These are phyloP conservation scores for Cataglyphis altisquamis DNA, from an alignment of 2,888 invertebrate genomes.

Conservation along the genomic window DNA sequence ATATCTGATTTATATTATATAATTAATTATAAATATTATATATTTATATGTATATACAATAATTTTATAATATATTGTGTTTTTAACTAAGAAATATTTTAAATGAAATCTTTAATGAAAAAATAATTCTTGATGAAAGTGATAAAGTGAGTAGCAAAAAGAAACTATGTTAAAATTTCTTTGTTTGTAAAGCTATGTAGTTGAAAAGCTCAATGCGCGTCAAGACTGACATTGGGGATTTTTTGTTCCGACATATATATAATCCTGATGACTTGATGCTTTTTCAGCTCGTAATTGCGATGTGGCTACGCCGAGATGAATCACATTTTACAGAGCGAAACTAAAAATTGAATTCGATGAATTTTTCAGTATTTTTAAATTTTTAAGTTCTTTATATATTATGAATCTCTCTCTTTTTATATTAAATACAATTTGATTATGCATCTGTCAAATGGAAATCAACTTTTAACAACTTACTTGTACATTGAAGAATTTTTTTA, in stretches of 20 bases:
- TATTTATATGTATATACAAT: not conserved
- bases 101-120: not conserved
- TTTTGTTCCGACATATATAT: not conserved
- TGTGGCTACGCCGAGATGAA: not conserved
- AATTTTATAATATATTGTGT: not conserved
- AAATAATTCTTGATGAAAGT: not conserved
- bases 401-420: not conserved
- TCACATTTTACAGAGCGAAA: not conserved
- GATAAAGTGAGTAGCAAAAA: not conserved
- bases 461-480: not conserved
- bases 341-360: not conserved
- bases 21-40: not conserved
- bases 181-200: conserved; percentile 22
- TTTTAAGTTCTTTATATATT: not conserved
- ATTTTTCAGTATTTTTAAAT: not conserved
- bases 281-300: not conserved
- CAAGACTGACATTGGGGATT: conserved; percentile 15
- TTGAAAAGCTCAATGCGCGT: conserved; percentile 19
- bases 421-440: not conserved
- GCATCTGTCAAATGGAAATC: not conserved
- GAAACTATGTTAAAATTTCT: not conserved
- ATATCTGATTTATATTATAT: not conserved
- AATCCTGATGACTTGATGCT: conserved; percentile 18
- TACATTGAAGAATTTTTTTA: conserved; percentile 1
- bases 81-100: not conserved